Base-by-base conservation (phyloP, 2,113 vertebrate genomes). In the Scytalopus superciliaris region DNA sequence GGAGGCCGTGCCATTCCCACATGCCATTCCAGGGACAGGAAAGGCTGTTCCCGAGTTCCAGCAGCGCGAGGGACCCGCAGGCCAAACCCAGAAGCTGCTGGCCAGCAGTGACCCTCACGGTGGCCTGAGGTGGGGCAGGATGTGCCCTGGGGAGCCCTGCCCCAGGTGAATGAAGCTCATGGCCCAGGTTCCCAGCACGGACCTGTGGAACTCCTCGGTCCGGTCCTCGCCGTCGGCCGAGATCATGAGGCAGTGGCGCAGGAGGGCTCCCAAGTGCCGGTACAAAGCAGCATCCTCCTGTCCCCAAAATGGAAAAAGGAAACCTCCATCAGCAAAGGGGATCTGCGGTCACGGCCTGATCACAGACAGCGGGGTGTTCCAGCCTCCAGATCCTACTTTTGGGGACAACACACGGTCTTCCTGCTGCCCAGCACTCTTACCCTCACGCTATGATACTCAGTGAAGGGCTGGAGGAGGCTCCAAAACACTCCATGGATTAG, bases 181-280 rank as follows among this genome's bases (percentile, higher is more conserved):
- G 21, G 63, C 63, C 63, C 63, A 30, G 13, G 19, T 15, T 33
- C 55, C 79, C 63, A 28, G 3, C 25, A 84, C 68, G 79, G 69
- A 99, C 99, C 99, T 99, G 91, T 99, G 98, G 93, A 99, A 98
- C 93, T 99, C 99, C 83, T 99, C 99, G 0, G 98, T 99, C 40
- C 98, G 96, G 60, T 99, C 99, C 63, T 99, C 98, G 49, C 98
- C 98, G 1, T 99, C 99, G 7, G 98, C 98, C 18, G 79, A 92
- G 85, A 98, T 98, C 98, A 99, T 98, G 64, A 99, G 96, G 94
- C 99, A 99, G 96, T 99, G 98, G 89, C 99, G 98, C 88, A 99
- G 98, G 27, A 99, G 98, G 68, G 98, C 98, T 24, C 98, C 99
- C 92, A 99, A 80, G 96, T 98, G 98, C 92, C 98, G 97, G 98